Conservation (phyloP, 2,888 invertebrate species). For the Machimus atricapillus region DNA sequence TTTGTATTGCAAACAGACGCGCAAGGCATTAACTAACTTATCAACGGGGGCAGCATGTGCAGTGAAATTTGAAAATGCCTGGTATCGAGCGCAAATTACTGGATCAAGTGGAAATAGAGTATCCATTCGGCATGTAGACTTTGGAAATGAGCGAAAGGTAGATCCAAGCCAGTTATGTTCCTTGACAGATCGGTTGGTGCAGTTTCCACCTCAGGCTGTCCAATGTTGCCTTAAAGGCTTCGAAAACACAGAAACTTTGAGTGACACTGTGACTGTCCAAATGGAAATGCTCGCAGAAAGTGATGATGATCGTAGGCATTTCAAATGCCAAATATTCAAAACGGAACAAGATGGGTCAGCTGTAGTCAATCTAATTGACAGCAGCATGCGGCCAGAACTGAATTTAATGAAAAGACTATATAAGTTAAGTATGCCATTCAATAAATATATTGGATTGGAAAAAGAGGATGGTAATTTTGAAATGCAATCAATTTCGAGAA, state of each 20-base stretch:
- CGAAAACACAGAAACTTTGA: conserved; percentile 57
- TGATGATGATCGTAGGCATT: conserved; percentile 57
- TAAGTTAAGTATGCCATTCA: conserved; percentile 60
- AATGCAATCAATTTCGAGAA: conserved; percentile 47
- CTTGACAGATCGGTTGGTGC: conserved; percentile 71
- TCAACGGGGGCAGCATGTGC: conserved; percentile 72
- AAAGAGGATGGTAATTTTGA: conserved; percentile 52
- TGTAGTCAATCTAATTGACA: conserved; percentile 69
- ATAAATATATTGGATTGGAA: conserved; percentile 58
- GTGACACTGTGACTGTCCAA: conserved; percentile 58
- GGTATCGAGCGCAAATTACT: conserved; percentile 81
- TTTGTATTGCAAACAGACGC: conserved; percentile 66
- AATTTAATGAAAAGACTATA: conserved; percentile 67
- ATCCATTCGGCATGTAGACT: conserved; percentile 88
- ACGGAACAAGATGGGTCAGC: conserved; percentile 44
- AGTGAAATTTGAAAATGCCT: conserved; percentile 82
- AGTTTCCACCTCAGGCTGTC: conserved; percentile 76
- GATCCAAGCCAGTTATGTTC: conserved; percentile 67
- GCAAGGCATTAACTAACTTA: conserved; percentile 62
- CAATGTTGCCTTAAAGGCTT: conserved; percentile 77
- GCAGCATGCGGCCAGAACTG: conserved; percentile 64
- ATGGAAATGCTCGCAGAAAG: conserved; percentile 76
- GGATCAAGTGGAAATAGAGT: conserved; percentile 67
- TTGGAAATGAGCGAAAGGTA: conserved; percentile 90
- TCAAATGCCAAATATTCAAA: conserved; percentile 60